A percentile compares a stretch with the other conserved stretches of the same genome.
Conservation (phyloP, 1,140 invertebrate species). For the Adoxophyes honmai region DNA sequence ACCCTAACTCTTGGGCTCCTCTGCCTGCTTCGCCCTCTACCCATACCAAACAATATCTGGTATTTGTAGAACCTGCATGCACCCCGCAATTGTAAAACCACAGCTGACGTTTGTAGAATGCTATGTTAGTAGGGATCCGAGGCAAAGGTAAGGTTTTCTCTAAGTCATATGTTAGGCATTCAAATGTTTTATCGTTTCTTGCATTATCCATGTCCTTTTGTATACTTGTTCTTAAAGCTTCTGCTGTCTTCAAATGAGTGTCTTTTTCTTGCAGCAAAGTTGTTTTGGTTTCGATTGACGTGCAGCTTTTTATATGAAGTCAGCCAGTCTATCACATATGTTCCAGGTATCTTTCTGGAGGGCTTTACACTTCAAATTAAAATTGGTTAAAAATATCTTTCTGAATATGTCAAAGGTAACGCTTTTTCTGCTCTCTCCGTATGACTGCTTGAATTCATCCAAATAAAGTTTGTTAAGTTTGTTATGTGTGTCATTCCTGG, state of each 20-base stretch:
- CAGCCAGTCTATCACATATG: background rate
- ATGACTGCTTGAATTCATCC: background rate
- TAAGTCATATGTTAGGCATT: slow-evolving; percentile 43
- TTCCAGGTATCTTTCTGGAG: background rate
- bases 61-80: slow-evolving; percentile 28
- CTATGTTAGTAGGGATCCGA: slow-evolving; percentile 36
- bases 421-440: background rate
- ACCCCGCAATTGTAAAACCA: slow-evolving; percentile 39
- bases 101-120: slow-evolving; percentile 49
- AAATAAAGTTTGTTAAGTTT: background rate
- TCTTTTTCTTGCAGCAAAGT: slow-evolving; percentile 2
- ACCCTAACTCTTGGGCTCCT: slow-evolving; percentile 46
- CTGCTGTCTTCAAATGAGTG: slow-evolving; percentile 9
- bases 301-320: background rate
- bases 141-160: slow-evolving; percentile 48
- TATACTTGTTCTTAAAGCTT: slow-evolving; percentile 5
- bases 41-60: slow-evolving; percentile 42
- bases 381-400: background rate
- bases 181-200: slow-evolving; percentile 1
- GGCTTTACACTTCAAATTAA: background rate
- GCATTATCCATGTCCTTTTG: slow-evolving; percentile 19
- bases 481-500: background rate
- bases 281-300: background rate
- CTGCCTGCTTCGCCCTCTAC: slow-evolving; percentile 41
- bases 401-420: background rate